Base-by-base conservation (phyloP, 2,113 vertebrate species). In the Donacobius atricapilla region DNA sequence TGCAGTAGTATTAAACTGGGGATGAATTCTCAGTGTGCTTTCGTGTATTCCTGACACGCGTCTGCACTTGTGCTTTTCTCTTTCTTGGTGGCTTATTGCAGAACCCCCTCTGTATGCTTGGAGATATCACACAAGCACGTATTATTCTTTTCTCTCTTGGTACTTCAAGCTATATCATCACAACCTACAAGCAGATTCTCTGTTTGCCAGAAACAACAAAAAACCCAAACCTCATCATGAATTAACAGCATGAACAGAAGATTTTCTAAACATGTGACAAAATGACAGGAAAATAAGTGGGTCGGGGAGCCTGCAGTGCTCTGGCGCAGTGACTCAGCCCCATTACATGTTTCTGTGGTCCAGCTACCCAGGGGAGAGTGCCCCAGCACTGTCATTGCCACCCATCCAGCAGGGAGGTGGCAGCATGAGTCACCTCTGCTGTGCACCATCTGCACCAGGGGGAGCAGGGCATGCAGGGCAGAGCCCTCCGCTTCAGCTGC, bases 301-400 rank as follows among this genome's bases (percentile, higher is more conserved):
- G 70, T 83, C 3, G 2, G 90, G 77, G 63, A 88, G 54, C 9
- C 71, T 66, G 58, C 82, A 70, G 82, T 31, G 42, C 75, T 24
- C 66, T 80, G 84, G 81, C 68, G 64, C 39, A 15, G 90, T 96
- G 93, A 94, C 78, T 93, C 93, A 97, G 87, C 93, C 81, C 57
- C 40, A 25, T 5, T 20, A 1, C 0, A 1, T 2, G 35, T 22
- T 61, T 12, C 66, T 79, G 64, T 61, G 87, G 63, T 66, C 75
- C 87, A 76, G 70, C 80, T 17, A 51, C 13, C 13, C 40, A 57
- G 76, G 63, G 68, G 27, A 70, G 50, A 79, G 61, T 25, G 81
- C 94, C 90, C 61, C 2, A 1, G 89, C 2, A 0, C 51, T 83
- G 75, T 51, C 65, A 45, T 1, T 70, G 58, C 68, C 42, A 1